These are phyloP conservation scores for Mastacembelus armatus DNA, from an alignment of 2,797 vertebrate species.

Conservation along the genomic window DNA sequence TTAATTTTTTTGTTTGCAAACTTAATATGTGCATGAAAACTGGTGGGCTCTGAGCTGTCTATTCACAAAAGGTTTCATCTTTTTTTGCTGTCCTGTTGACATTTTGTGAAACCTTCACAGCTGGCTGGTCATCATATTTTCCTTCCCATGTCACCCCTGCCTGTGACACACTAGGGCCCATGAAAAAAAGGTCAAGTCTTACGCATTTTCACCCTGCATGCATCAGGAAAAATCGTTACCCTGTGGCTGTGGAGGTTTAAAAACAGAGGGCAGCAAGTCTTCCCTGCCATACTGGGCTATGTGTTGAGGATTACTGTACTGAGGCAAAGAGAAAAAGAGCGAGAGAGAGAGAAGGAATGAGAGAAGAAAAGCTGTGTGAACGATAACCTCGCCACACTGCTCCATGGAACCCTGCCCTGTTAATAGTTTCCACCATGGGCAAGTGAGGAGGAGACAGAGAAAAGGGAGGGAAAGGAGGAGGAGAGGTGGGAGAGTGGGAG, in stretches of 20 bases:
- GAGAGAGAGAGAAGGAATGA: constrained; percentile 26
- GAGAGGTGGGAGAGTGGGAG: constrained; percentile 46
- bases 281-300: constrained; percentile 76
- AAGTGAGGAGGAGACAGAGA: constrained; percentile 65
- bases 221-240: constrained; percentile 86
- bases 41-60: too few species aligned
- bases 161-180: constrained; percentile 70
- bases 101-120: constrained; percentile 69
- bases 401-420: constrained; percentile 75
- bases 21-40: background rate
- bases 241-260: constrained; percentile 77
- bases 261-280: constrained; percentile 74
- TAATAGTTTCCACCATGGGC: constrained; percentile 84
- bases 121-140: constrained; percentile 74
- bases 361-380: constrained; percentile 68
- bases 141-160: constrained; percentile 72
- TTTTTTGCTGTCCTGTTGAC: constrained; percentile 43
- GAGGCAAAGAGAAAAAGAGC: constrained; percentile 35
- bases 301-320: constrained; percentile 72
- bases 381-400: constrained; percentile 76
- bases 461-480: constrained; percentile 45
- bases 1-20: background rate
- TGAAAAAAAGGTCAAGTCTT: constrained; percentile 80
- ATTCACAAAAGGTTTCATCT: too few species aligned
- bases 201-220: constrained; percentile 75